Base-by-base conservation (phyloP, 2,113 vertebrate species). In the Morone chrysops region DNA sequence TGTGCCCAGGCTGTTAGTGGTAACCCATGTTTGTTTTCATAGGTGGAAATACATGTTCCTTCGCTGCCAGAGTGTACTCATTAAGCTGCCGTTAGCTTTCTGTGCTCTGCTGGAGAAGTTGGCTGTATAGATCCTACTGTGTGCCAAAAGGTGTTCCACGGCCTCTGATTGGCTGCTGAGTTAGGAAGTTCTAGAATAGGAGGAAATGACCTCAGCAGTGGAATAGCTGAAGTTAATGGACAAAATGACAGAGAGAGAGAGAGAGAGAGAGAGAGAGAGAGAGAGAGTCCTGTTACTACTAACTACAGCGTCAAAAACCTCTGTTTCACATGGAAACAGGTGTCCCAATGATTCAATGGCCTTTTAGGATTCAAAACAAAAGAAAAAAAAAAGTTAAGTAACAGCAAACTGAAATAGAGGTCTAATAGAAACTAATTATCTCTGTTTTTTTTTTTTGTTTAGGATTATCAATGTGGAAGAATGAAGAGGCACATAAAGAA, bases 401-500 rank as follows among this genome's bases (percentile, higher is more conserved):
- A 84, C 70, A 68, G 86, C 89, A 88, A 80, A 75, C 75, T 67
- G 50, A 89, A 88, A 80, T 76, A 47, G 82, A 87, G 78, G 17
- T 75, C 65, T 80, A 71, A 67, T 20, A 77, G 53, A 81, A 47
- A 66, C 22, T 80, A 69, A 54, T 76, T 71, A 45, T 82, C 11
- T 85, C 73, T 70, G 80, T 43, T 43, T 51, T 20, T 43, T 51
- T 20, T 36, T 66, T 87, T 83, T 25, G 25, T 78, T 76, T 80
- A 87, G 66, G 68, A 81, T 83, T 86, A 84, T 81, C 66, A 53
- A 41, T 90, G 70, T 84, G 81, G 68, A 87, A 90, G 82, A 93
- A 89, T 90, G 57, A 88, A 90, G 89, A 93, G 93, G 92, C 93
- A 94, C 92, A 71, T 93, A 83, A 93, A 92, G 91, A 92, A 94